phyloP scores from a whole-genome alignment of 2,888 invertebrate genomes.

The Marronus borbonicus region DNA sequence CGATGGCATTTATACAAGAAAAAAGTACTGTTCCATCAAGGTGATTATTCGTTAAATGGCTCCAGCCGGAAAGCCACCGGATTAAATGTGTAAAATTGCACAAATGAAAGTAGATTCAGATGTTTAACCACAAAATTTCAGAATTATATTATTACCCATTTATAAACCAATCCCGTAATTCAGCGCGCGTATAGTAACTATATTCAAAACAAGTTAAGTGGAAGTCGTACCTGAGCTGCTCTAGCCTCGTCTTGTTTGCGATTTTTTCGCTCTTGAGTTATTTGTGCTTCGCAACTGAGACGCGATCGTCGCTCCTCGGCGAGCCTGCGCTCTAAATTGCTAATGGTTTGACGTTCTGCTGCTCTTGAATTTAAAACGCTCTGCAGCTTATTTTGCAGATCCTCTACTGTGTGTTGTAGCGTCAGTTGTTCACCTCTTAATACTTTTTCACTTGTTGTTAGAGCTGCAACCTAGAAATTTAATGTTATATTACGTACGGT shows the following conservation, averaged over 20 bases:
- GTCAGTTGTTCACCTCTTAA: constrained; percentile 81
- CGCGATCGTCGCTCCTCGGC: constrained; percentile 89
- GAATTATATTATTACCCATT: too few relatives aligned
- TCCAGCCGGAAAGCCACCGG: too few relatives aligned
- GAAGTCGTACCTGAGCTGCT: constrained; percentile 64
- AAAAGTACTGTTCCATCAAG: too few relatives aligned
- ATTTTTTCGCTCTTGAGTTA: constrained; percentile 82
- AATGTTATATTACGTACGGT: too few relatives aligned
- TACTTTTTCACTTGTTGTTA: constrained; percentile 79
- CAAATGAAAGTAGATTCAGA: too few relatives aligned
- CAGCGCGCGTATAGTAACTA: too few relatives aligned
- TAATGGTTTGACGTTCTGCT: constrained; percentile 84
- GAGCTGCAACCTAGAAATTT: constrained; percentile 72
- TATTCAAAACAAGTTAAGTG: too few relatives aligned
- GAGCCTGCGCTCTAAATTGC: constrained; percentile 84
- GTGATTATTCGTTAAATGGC: too few relatives aligned
- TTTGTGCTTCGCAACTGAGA: constrained; percentile 80
- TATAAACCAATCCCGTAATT: too few relatives aligned
- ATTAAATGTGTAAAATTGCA: too few relatives aligned
- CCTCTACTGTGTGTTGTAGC: constrained; percentile 90
- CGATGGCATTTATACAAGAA: too few relatives aligned
- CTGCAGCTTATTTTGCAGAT: constrained; percentile 87
- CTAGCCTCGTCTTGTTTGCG: constrained; percentile 73
- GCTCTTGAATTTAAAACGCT: constrained; percentile 82
- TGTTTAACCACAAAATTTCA: too few relatives aligned